Evolutionary conservation across 2,797 vertebrate species (phyloP), one percentile per base, ranked within the genome.

Genomic region (Rhynchotus rufescens): DNA sequence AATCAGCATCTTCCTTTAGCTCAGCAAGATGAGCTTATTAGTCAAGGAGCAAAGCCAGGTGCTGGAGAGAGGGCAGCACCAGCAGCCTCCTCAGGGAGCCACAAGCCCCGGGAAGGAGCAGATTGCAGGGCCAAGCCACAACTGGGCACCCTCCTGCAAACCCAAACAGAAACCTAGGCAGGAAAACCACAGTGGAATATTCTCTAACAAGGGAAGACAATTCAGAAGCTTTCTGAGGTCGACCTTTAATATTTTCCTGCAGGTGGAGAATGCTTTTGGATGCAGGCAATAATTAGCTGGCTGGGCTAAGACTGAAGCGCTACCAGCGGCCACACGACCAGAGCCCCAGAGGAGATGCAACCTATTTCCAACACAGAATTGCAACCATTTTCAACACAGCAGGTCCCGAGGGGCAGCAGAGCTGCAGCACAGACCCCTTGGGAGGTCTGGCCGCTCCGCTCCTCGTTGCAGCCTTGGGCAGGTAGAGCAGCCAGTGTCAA

Each of bases 1-100:
- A 62, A 90, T 40, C 68, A 83, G 13, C 74, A 84, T 80, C 59
- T 75, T 90, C 22, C 78, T 80, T 57, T 83, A 84, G 75, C 60
- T 65, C 72, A 56, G 54, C n/a, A 84, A 84, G 38, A 1, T 0
- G 15, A 40, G 86, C 30, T 36, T 88, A 64, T 88, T 26, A 62
- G 19, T 16, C 8, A 36, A 68, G 75, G 68, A 84, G 78, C 66
- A 91, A 79, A 8, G 12, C 5, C 49, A 81, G 49, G 49, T 78
- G 44, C 7, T 45, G 47, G 44, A 89, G 42, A 32, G 32, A 26
- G 61, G 91, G 65, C 32, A 84, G 73, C 45, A 80, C 57, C 26
- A 67, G 85, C 66, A 34, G 12, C 23, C 5, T 40, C 59, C 47
- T 30, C 51, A 45, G 54, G 45, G 86, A 61, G 73, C 4, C 7